Conservation (phyloP, 2,113 vertebrate species). For the Phasianus colchicus region DNA sequence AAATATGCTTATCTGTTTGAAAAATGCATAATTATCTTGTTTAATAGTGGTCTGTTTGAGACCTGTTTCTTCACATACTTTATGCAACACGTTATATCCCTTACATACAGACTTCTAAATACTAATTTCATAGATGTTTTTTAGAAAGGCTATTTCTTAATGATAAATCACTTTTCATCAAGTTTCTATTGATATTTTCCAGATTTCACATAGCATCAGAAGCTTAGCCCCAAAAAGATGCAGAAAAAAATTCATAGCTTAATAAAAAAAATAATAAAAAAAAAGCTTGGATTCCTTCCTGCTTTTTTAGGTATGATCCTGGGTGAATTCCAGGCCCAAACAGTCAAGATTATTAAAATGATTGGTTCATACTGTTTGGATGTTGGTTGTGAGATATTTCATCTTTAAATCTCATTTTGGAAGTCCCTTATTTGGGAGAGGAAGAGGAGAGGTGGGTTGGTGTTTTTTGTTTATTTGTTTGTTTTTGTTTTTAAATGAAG, state of each 20-base stretch:
- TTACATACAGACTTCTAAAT: background rate
- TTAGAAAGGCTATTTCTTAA: background rate
- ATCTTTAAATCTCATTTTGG: slow-evolving; percentile 5
- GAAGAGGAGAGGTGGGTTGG: background rate
- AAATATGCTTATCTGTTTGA: background rate
- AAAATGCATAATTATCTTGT: background rate
- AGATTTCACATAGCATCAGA: slow-evolving; percentile 3
- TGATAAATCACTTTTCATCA: background rate
- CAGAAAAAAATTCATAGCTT: background rate
- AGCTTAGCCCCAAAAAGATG: background rate
- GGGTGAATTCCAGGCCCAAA: background rate
- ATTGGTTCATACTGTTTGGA: background rate
- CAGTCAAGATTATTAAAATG: slow-evolving; percentile 38
- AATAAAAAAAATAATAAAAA: background rate
- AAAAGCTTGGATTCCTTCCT: slow-evolving; percentile 2
- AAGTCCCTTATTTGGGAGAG: background rate
- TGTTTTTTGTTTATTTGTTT: too few species aligned
- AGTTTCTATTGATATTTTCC: background rate
- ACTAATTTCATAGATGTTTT: background rate
- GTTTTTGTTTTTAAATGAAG: background rate
- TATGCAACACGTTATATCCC: background rate
- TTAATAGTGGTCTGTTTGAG: background rate
- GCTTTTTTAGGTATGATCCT: background rate
- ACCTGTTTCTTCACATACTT: background rate
- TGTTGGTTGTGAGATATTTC: background rate